These are phyloP conservation scores for Bambusicola thoracicus DNA, from an alignment of 2,113 vertebrate genomes.

Conservation along the genomic window DNA sequence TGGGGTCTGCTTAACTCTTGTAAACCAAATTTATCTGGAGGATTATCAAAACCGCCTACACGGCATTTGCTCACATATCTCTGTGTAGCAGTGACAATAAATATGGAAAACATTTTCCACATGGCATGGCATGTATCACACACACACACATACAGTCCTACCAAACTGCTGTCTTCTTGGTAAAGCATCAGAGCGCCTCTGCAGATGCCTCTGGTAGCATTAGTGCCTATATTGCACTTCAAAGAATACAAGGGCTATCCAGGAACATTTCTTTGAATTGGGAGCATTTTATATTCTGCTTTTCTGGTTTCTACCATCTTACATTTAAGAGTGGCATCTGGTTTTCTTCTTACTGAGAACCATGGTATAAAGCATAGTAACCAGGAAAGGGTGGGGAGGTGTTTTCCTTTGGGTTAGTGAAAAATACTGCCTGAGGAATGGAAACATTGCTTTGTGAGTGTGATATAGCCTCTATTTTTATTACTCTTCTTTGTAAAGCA, in stretches of 20 bases:
- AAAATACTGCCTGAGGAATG: conserved; percentile 57
- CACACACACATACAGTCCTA: background rate
- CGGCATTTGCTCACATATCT: fast-evolving
- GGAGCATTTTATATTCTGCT: background rate
- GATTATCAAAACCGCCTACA: background rate
- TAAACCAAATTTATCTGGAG: background rate
- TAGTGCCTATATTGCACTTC: background rate
- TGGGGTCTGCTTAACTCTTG: background rate
- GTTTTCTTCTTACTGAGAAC: conserved; percentile 56
- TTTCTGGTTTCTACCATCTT: conserved; percentile 50
- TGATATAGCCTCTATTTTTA: conserved; percentile 43
- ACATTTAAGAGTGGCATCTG: conserved; percentile 47
- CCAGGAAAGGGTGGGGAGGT: conserved; percentile 51
- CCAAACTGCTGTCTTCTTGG: background rate
- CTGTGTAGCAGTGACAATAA: background rate
- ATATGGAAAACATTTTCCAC: background rate
- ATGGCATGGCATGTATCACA: background rate
- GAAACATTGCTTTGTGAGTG: conserved; percentile 56
- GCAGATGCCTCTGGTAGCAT: background rate
- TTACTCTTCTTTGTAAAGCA: conserved; percentile 52
- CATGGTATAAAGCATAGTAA: background rate
- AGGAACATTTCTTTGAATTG: background rate
- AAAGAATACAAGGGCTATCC: background rate
- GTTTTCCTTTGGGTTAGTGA: conserved; percentile 45
- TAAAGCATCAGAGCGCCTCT: background rate